phyloP scores from a whole-genome alignment of 2,888 invertebrate species.

The Drosophila eohydei region DNA sequence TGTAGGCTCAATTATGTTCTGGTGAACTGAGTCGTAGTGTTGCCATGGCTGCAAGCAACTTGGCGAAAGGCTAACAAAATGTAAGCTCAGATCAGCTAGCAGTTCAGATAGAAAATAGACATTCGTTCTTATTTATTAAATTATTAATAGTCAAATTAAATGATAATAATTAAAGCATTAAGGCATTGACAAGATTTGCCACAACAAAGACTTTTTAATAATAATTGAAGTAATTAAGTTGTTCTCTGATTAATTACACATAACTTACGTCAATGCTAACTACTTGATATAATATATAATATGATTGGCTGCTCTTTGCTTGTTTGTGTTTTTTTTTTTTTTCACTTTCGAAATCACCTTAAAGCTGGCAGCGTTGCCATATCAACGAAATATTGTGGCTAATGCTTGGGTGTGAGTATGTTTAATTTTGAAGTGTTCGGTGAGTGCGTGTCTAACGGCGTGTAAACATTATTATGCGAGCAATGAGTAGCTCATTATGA shows the following conservation, averaged over 20 bases:
- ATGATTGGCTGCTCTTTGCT: background rate
- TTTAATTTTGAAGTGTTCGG: constrained; percentile 27
- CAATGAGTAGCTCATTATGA: constrained; percentile 23
- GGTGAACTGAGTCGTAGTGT: background rate
- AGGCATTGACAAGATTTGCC: background rate
- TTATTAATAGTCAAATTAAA: no score
- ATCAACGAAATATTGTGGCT: constrained; percentile 12
- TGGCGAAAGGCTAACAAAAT: background rate
- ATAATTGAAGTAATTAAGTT: background rate
- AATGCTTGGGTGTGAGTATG: constrained; percentile 3
- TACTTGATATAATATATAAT: no score
- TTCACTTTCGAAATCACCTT: background rate
- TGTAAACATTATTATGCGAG: constrained; percentile 29
- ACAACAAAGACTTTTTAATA: background rate
- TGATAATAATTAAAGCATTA: no score
- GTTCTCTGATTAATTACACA: background rate
- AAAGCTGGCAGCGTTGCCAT: constrained; percentile 11
- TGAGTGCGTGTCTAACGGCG: constrained; percentile 35
- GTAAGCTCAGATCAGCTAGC: background rate
- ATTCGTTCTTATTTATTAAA: no score
- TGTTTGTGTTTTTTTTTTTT: background rate
- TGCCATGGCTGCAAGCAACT: background rate
- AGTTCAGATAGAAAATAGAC: no score
- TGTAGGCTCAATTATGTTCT: background rate
- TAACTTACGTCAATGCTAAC: background rate